phyloP scores from a whole-genome alignment of 2,113 vertebrate genomes.

The Tupaia chinensis region DNA sequence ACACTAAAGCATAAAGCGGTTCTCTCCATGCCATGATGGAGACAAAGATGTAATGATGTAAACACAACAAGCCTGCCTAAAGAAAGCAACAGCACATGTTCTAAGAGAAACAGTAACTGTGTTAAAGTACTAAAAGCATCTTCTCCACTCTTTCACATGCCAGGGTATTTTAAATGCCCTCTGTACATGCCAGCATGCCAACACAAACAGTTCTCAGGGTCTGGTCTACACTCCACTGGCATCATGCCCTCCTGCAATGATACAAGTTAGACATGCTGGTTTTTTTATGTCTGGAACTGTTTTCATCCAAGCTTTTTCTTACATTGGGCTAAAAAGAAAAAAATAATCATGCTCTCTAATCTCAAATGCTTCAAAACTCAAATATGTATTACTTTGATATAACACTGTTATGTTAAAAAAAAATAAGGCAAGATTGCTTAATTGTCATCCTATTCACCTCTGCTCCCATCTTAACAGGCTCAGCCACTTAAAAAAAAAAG shows the following conservation, averaged over 20 bases:
- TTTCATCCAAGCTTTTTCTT: background rate
- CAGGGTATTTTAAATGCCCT: background rate
- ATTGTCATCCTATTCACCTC: background rate
- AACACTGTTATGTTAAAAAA: background rate
- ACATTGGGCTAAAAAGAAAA: background rate
- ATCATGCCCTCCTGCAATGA: background rate
- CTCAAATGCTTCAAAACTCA: background rate
- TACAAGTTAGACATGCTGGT: background rate
- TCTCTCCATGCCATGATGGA: constrained; percentile 20
- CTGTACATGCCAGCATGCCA: background rate
- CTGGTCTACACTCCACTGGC: background rate
- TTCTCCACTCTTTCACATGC: background rate
- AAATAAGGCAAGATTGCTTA: background rate
- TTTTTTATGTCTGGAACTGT: background rate
- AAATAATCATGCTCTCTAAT: background rate
- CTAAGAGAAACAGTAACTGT: background rate
- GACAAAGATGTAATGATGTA: constrained; percentile 39
- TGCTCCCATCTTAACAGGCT: background rate
- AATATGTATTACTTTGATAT: background rate
- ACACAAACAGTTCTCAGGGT: constrained; percentile 54
- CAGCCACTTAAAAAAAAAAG: background rate
- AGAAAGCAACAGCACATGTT: background rate
- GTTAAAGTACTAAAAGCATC: background rate
- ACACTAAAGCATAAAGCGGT: constrained; percentile 31
- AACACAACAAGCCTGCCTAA: constrained; percentile 48